phyloP scores from a whole-genome alignment of 1,140 invertebrate genomes.

The Micrasema longulum region DNA sequence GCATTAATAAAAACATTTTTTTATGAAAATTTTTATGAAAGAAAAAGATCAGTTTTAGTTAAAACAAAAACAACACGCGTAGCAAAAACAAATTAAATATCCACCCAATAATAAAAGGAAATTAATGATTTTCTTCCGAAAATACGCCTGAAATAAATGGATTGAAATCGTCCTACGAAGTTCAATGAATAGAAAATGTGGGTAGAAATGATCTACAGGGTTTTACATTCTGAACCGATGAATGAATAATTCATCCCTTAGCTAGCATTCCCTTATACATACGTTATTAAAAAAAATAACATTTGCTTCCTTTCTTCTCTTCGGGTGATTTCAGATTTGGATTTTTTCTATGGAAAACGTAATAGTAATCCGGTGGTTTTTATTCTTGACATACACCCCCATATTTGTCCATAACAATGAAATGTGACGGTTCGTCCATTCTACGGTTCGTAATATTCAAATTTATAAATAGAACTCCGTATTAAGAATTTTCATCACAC shows the following conservation, averaged over 20 bases:
- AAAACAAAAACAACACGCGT: no score
- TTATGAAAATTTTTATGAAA: no score
- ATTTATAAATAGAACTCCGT: no score
- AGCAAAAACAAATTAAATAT: no score
- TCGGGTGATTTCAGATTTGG: not conserved
- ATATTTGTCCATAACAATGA: no score
- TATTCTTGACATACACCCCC: not conserved
- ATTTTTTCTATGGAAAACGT: not conserved
- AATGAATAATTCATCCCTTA: constrained; percentile 15
- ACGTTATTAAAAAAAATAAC: constrained; percentile 7
- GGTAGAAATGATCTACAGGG: constrained; percentile 10
- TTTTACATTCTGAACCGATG: constrained; percentile 11
- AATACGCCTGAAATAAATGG: not conserved
- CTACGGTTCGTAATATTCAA: no score
- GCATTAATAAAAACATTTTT: no score
- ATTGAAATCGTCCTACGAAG: not conserved
- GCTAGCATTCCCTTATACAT: not conserved
- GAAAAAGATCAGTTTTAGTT: no score
- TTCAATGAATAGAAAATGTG: not conserved
- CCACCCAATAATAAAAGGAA: no score
- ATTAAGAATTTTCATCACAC: no score
- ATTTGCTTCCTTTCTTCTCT: not conserved
- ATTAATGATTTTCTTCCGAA: not conserved
- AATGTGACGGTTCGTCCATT: no score
- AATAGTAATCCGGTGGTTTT: not conserved